Base-by-base conservation (phyloP, 1,140 invertebrate genomes). In the Holcopasites calliopsidis region DNA sequence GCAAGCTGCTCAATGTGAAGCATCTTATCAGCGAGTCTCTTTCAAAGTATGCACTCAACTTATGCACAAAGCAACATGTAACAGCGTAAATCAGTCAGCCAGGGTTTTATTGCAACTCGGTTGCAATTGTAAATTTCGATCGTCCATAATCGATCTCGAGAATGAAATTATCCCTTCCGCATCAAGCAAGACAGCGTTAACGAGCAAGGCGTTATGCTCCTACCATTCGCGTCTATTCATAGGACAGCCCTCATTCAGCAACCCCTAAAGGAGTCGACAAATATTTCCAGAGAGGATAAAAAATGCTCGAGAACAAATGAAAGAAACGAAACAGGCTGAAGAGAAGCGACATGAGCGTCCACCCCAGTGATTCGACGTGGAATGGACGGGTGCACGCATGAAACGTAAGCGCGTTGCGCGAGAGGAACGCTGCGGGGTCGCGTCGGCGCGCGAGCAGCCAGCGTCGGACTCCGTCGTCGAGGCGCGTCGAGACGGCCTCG, bases 381-480 rank as follows among this genome's bases (percentile, higher is more conserved):
- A 71, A 71, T 71, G 58, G 42, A n/a, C 18, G 31, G 33, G 47
- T 73, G 60, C 44, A 52, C 54, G 68, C 44, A 49, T 18, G 66
- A 28, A 40, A 35, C 73, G 73, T 58, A 42, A 65, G 13, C 71
- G 60, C 38, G 70, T 76, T 58, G 70, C 79, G 62, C 55, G 65
- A 33, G 35, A 57, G 21, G 31, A 79, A 88, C 86, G 88, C 87
- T 86, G 88, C 86, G 86, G 88, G 82, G 85, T 76, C 88, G 88
- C 90, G 90, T 90, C 88, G 90, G 88, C 89, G 88, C 90, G 88
- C 89, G 88, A 90, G 89, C 87, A 89, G 88, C 10, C 90, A 86
- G 74, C 84, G 88, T 88, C 85, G 89, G 88, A 86, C 86, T 88
- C 86, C 91, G 89, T 89, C 91, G 88, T 87, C 90, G 88, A 89